These are phyloP conservation scores for Melieria picta DNA, from an alignment of 2,888 invertebrate species.

Conservation along the genomic window DNA sequence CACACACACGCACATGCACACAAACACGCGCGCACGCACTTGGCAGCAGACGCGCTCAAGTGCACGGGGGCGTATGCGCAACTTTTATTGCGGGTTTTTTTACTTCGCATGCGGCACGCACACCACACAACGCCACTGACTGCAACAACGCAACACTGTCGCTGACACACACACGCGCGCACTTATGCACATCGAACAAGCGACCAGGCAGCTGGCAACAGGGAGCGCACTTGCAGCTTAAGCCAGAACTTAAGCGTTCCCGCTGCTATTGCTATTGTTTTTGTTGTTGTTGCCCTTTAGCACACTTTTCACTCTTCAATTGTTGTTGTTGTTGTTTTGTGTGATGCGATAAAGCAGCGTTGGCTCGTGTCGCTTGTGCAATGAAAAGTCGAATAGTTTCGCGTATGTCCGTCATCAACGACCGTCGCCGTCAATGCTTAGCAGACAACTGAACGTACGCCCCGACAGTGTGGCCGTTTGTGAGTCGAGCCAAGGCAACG, in stretches of 20 bases:
- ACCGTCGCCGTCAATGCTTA: conserved; percentile 24
- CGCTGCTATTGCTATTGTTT: too few relatives aligned
- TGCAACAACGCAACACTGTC: not conserved
- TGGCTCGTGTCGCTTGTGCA: too few relatives aligned
- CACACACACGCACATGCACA: not conserved
- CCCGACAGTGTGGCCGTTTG: too few relatives aligned
- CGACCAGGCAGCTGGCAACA: not conserved
- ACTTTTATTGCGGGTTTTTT: not conserved
- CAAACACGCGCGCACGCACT: not conserved
- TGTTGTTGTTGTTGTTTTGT: too few relatives aligned
- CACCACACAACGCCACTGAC: not conserved
- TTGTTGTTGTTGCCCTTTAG: too few relatives aligned
- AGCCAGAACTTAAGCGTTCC: too few relatives aligned
- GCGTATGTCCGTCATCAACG: conserved; percentile 13
- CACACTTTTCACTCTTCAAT: too few relatives aligned
- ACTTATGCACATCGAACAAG: not conserved
- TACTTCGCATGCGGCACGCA: not conserved
- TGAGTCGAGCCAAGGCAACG: too few relatives aligned
- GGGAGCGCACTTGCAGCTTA: not conserved
- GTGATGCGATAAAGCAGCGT: too few relatives aligned
- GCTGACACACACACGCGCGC: not conserved
- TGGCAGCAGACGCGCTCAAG: not conserved
- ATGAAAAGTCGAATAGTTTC: not conserved
- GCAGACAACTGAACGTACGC: conserved; percentile 23
- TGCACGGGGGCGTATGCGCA: not conserved